phyloP scores from a whole-genome alignment of 2,113 vertebrate species.

The Pterocles orientalis region DNA sequence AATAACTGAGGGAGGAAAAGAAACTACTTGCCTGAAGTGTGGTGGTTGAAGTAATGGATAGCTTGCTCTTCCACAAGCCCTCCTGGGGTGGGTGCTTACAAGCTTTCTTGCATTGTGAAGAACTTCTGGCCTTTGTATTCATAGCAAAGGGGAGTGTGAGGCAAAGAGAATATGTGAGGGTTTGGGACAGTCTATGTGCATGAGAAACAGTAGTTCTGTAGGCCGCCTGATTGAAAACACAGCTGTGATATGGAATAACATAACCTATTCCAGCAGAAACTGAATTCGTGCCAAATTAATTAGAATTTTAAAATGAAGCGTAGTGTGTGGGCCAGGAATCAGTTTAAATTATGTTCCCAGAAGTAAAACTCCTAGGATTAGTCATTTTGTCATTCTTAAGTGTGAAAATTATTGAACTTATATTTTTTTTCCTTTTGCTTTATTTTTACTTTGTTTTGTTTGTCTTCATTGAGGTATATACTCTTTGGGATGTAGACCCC shows the following conservation, averaged over 20 bases:
- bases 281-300: slow-evolving; percentile 57
- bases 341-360: slow-evolving; percentile 41
- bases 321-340: slow-evolving; percentile 17
- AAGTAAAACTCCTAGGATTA: slow-evolving; percentile 8
- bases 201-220: background rate
- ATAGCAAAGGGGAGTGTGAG: background rate
- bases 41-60: background rate
- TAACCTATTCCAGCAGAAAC: slow-evolving; percentile 15
- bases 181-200: background rate
- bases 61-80: background rate
- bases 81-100: background rate
- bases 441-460: background rate
- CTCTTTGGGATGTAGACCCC: background rate
- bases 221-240: background rate
- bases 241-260: background rate
- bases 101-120: background rate
- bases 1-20: background rate
- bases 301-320: slow-evolving; percentile 47
- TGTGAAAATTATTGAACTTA: background rate
- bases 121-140: background rate
- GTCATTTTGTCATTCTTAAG: slow-evolving; percentile 4
- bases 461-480: background rate
- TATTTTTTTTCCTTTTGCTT: background rate
- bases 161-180: background rate
- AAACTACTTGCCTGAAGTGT: background rate